Evolutionary conservation across 2,797 vertebrate genomes (phyloP).

Genomic region (Scolopax rusticola): DNA sequence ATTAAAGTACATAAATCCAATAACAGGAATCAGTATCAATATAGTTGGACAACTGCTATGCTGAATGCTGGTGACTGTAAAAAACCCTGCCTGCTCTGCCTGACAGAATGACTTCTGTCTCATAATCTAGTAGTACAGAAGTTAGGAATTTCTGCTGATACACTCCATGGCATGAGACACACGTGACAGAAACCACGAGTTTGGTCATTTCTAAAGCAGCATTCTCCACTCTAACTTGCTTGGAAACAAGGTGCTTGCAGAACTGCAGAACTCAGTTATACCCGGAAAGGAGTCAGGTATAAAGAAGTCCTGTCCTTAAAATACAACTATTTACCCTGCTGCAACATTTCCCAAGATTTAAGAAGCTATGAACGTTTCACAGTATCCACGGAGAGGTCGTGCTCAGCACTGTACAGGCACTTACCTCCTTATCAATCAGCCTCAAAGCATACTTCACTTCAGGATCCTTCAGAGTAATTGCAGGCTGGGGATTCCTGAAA

Average conservation of each 20-base stretch:
- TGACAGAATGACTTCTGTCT: neutral
- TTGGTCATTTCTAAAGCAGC: neutral
- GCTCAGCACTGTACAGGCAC: neutral
- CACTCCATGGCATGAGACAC: neutral
- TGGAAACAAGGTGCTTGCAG: neutral
- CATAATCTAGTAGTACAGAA: neutral
- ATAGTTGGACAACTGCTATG: neutral
- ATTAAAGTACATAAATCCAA: neutral
- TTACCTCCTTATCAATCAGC: slow-evolving; percentile 93
- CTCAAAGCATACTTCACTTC: slow-evolving; percentile 91
- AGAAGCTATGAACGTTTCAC: neutral
- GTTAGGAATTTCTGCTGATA: neutral
- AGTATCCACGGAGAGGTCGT: rapidly evolving
- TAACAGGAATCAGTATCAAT: neutral
- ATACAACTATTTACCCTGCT: neutral
- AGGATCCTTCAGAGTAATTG: slow-evolving; percentile 92
- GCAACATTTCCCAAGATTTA: neutral
- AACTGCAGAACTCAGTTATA: neutral
- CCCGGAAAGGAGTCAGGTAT: neutral
- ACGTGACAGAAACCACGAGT: rapidly evolving
- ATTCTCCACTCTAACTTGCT: neutral
- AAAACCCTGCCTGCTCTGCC: neutral
- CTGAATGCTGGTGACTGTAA: neutral
- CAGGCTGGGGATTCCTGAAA: slow-evolving; percentile 78
- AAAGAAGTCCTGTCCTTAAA: neutral